phyloP scores from a whole-genome alignment of 2,113 vertebrate genomes.

The Macrotis lagotis region DNA sequence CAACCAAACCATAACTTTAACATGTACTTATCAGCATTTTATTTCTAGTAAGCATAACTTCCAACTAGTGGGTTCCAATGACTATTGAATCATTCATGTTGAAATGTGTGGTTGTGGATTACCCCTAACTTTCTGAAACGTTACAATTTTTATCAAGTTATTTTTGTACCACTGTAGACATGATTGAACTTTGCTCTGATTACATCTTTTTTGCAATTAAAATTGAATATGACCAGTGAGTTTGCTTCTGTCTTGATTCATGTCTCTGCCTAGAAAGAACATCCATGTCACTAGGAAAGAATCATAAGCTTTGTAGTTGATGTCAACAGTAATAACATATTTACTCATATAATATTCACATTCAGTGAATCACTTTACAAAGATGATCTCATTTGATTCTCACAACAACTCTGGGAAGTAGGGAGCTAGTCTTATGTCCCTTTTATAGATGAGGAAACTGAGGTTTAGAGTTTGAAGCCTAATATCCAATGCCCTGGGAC shows the following conservation, averaged over 20 bases:
- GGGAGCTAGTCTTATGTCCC: not conserved
- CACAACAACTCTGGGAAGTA: not conserved
- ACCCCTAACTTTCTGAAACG: not conserved
- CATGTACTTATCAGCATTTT: slow-evolving; percentile 33
- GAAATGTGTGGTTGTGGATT: not conserved
- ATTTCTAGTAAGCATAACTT: slow-evolving; percentile 38
- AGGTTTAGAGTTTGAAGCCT: not conserved
- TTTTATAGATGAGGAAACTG: not conserved
- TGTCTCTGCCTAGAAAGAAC: not conserved
- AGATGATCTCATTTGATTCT: not conserved
- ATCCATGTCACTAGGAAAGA: not conserved
- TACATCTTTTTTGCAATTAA: not conserved
- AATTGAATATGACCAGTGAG: not conserved
- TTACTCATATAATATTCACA: not conserved
- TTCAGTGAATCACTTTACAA: not conserved
- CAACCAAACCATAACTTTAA: slow-evolving; percentile 6
- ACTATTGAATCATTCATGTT: slow-evolving; percentile 18
- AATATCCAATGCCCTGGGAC: too few species aligned
- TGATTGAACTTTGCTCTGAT: not conserved
- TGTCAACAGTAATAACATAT: not conserved
- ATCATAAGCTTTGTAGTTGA: not conserved
- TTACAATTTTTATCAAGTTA: not conserved
- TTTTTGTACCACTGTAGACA: not conserved
- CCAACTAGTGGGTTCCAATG: slow-evolving; percentile 20
- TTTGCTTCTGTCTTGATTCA: not conserved